Evolutionary conservation across 2,888 invertebrate genomes (phyloP).

Genomic region (Eupithecia pulchellata): DNA sequence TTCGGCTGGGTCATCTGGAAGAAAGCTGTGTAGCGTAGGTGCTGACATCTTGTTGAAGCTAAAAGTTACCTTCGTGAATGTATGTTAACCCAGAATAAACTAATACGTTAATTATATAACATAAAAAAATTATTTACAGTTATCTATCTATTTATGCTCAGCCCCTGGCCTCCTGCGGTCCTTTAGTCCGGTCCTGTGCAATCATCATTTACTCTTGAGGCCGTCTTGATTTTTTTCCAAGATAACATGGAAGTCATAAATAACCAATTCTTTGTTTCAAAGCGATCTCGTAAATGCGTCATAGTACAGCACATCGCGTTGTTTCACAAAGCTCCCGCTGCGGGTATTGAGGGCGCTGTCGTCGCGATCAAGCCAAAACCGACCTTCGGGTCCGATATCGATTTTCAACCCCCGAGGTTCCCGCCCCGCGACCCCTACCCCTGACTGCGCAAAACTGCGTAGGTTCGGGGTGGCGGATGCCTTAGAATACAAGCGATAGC

Average conservation of each 20-base stretch:
- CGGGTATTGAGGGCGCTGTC: conserved; percentile 1
- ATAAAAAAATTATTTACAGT: too few species aligned
- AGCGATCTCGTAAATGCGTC: not conserved
- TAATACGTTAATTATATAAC: too few species aligned
- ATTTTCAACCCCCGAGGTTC: not conserved
- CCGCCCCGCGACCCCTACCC: conserved; percentile 7
- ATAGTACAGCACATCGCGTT: not conserved
- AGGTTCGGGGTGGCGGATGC: not conserved
- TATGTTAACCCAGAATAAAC: not conserved
- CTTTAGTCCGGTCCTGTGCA: too few species aligned
- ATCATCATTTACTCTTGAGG: too few species aligned
- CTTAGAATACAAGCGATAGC: not conserved
- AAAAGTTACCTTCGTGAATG: not conserved
- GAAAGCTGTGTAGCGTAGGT: not conserved
- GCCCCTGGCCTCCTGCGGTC: too few species aligned
- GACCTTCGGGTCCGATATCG: not conserved
- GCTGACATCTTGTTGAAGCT: not conserved
- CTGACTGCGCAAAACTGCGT: not conserved
- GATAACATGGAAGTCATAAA: not conserved
- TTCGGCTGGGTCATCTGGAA: too few species aligned
- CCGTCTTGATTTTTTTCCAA: not conserved
- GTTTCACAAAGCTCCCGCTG: conserved; percentile 5
- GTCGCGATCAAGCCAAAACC: not conserved
- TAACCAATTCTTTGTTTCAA: not conserved
- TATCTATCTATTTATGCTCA: not conserved